Percentiles rank a stretch among this genome's conserved stretches.
Evolutionary conservation across 35 echinoderm and acorn worm species (phyloP).

Genomic region (Holothuria glaberrima): DNA sequence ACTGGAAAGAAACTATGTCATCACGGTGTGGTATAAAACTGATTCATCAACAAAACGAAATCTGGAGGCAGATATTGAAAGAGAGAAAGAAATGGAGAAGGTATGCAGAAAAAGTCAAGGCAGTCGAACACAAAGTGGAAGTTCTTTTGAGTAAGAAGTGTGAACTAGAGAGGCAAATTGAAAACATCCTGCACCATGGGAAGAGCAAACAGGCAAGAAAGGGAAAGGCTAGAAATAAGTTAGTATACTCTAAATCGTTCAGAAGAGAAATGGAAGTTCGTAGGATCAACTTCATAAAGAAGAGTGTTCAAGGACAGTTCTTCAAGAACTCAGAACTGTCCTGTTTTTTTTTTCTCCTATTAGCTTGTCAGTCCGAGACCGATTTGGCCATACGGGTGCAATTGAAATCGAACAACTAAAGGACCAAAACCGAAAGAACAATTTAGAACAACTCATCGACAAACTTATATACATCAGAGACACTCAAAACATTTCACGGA

Average conservation of each 20-base stretch:
- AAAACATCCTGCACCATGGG: neutral
- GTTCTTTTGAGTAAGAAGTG: neutral
- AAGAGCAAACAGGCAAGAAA: neutral
- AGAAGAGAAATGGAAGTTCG: constrained; percentile 5
- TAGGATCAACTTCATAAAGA: neutral
- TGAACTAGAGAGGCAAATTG: neutral
- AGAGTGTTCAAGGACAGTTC: constrained; percentile 5
- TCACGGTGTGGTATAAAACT: constrained; percentile 3
- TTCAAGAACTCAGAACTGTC: too few relatives aligned
- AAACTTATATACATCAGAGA: constrained; percentile 34
- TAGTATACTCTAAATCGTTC: constrained; percentile 19
- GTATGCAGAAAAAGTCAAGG: constrained; percentile 8
- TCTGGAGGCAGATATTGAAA: neutral
- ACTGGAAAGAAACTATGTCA: neutral
- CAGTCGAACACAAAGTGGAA: constrained; percentile 25
- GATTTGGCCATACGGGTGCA: constrained; percentile 3
- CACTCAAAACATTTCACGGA: constrained; percentile 9
- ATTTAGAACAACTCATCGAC: constrained; percentile 27
- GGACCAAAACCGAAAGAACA: neutral
- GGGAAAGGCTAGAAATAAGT: constrained; percentile 12
- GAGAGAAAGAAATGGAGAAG: neutral
- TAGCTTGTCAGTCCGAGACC: constrained; percentile 12
- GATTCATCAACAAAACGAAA: constrained; percentile 35
- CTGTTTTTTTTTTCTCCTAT: neutral
- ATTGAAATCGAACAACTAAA: constrained; percentile 12